Evolutionary conservation across 1,140 invertebrate genomes (phyloP), one percentile per base, ranked within the genome.

Genomic region (Steinernema feltiae): DNA sequence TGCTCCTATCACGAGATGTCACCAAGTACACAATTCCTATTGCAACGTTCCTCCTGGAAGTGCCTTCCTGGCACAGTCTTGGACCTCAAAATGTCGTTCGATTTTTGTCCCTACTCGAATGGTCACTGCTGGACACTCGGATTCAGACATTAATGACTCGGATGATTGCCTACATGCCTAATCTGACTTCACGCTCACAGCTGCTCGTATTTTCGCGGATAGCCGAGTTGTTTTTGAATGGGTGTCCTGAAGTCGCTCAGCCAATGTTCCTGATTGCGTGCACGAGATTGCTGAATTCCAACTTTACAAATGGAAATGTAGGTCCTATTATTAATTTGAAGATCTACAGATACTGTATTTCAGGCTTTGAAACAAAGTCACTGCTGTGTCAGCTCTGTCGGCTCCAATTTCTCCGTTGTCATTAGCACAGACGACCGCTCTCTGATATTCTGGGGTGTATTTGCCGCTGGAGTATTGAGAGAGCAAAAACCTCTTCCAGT

Each of bases 231-330:
- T 63, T 63, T 63, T 15, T 63, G 24, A 63, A 63, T 63, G 24
- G 53, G 53, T 63, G 53, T 63, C 53, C 53, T 27, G 53, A 27
- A n/a, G 53, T 63, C 24, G 53, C 53, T 63, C 53, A 63, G 3
- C 53, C 53, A 12, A 63, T 63, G 53, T 63, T 17, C 24, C 53
- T 63, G 12, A 27, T 63, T 7, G 12, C 53, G 7, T 15, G 24
- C 53, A 63, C 53, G 2, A 12, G 53, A 21, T 21, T 63, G 15
- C 53, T 63, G 12, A 63, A 63, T 27, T 63, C 12, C 24, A 63
- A 21, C 53, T 63, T 17, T 63, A 63, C 15, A 3, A 63, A 63
- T 21, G 53, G 53, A 7, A 41, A 7, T 7, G 35, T 41, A 41
- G 18, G 35, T 41, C 7, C 7, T 41, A 7, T 41, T 41, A 7